These are phyloP conservation scores for Orchestes rusci DNA, from an alignment of 2,888 invertebrate genomes.

Conservation along the genomic window DNA sequence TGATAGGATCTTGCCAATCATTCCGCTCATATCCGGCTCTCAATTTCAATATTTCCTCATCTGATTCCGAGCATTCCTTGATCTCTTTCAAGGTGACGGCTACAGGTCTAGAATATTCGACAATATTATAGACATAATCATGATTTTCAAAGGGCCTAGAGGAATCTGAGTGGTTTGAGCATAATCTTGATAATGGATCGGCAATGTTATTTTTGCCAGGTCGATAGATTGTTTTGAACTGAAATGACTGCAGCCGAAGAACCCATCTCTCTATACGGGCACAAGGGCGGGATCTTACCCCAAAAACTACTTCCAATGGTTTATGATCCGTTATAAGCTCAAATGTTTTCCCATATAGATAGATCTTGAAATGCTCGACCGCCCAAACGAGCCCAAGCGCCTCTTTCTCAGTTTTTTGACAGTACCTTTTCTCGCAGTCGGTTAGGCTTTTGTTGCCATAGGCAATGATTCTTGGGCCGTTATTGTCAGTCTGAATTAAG, in stretches of 20 bases:
- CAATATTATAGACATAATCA: constrained; percentile 11
- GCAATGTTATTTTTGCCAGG: constrained; percentile 12
- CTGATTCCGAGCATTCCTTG: constrained; percentile 7
- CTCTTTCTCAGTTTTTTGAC: constrained; percentile 36
- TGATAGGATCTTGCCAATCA: constrained; percentile 8
- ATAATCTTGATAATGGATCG: constrained; percentile 21
- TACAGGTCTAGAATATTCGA: constrained; percentile 12
- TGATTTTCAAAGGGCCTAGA: constrained; percentile 5
- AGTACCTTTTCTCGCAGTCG: constrained; percentile 32
- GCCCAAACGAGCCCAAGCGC: constrained; percentile 40
- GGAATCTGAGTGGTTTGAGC: no score
- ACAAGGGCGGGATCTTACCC: constrained; percentile 20
- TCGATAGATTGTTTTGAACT: constrained; percentile 19
- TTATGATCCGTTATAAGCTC: constrained; percentile 28
- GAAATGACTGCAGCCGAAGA: constrained; percentile 22
- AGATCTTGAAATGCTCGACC: constrained; percentile 27
- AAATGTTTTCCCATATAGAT: constrained; percentile 37
- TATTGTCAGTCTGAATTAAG: constrained; percentile 25
- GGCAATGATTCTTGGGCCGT: constrained; percentile 26
- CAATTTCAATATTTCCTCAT: constrained; percentile 4
- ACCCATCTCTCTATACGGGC: constrained; percentile 18
- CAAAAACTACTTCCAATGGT: constrained; percentile 36
- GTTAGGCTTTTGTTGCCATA: constrained; percentile 30
- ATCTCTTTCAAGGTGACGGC: constrained; percentile 20
- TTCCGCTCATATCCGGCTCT: constrained; percentile 1